These are phyloP conservation scores for Sesia apiformis DNA, from an alignment of 2,888 invertebrate genomes.

Conservation along the genomic window DNA sequence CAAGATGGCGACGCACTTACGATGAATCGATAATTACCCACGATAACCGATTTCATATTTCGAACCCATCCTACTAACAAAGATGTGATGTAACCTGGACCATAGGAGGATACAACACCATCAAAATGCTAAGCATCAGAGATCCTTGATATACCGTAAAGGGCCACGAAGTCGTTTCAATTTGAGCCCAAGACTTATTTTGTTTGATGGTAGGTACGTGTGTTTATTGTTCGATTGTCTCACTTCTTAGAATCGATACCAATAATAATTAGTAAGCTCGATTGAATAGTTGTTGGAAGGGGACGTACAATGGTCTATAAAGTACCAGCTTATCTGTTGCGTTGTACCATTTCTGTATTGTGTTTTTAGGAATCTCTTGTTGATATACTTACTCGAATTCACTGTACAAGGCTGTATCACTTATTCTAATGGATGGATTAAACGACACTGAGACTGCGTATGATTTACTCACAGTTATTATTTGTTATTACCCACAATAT, in stretches of 20 bases:
- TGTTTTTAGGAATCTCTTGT: neutral
- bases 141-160: constrained; percentile 52
- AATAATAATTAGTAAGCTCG: constrained; percentile 7
- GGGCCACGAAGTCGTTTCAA: constrained; percentile 18
- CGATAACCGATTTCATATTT: constrained; percentile 69
- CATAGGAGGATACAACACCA: constrained; percentile 35
- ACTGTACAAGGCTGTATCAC: too few relatives aligned
- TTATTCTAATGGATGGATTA: too few relatives aligned
- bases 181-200: constrained; percentile 26
- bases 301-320: neutral
- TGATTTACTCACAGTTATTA: too few relatives aligned
- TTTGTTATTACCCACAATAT: too few relatives aligned
- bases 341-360: neutral
- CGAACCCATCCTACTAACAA: constrained; percentile 44
- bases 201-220: constrained; percentile 34
- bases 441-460: too few relatives aligned
- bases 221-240: constrained; percentile 51
- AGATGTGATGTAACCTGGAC: constrained; percentile 61
- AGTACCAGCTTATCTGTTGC: neutral
- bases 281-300: neutral
- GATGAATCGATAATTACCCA: constrained; percentile 68
- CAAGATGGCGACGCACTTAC: constrained; percentile 64
- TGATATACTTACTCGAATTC: neutral
- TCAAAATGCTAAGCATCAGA: constrained; percentile 38
- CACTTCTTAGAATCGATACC: constrained; percentile 27